Percentiles rank a stretch among this genome's conserved stretches.
These are phyloP conservation scores for Nixonia krombeini DNA, from an alignment of 1,140 invertebrate genomes.

Conservation along the genomic window DNA sequence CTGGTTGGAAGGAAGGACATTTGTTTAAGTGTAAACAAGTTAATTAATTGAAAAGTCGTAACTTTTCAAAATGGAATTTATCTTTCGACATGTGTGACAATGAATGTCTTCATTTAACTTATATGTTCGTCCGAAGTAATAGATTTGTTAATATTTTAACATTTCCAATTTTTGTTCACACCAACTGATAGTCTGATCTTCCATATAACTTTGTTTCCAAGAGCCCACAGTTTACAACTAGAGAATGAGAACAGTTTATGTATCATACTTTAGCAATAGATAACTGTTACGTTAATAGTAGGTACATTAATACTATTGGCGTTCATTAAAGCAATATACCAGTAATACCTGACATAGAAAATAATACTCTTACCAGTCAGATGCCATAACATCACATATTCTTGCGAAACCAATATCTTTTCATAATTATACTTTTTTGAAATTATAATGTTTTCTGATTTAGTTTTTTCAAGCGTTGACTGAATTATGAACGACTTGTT, in stretches of 20 bases:
- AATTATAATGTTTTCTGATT: too few relatives aligned
- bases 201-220: slow-evolving; percentile 60
- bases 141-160: too few relatives aligned
- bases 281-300: slow-evolving; percentile 46
- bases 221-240: slow-evolving; percentile 53
- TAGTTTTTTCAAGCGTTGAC: too few relatives aligned
- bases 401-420: too few relatives aligned
- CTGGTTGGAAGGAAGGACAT: too few relatives aligned
- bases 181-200: slow-evolving; percentile 64
- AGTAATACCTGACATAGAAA: slow-evolving; percentile 49
- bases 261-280: slow-evolving; percentile 36
- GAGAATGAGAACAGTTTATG: slow-evolving; percentile 48
- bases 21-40: background rate
- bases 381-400: too few relatives aligned
- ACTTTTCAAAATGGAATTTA: background rate
- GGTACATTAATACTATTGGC: slow-evolving; percentile 33
- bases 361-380: slow-evolving; percentile 54
- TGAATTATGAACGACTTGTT: too few relatives aligned
- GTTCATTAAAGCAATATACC: slow-evolving; percentile 47
- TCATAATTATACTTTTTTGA: too few relatives aligned
- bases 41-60: background rate
- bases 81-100: background rate
- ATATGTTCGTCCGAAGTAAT: too few relatives aligned
- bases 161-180: too few relatives aligned
- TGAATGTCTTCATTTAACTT: too few relatives aligned